Base-by-base conservation (phyloP, 2,888 invertebrate species). In the Xanthia icteritia region DNA sequence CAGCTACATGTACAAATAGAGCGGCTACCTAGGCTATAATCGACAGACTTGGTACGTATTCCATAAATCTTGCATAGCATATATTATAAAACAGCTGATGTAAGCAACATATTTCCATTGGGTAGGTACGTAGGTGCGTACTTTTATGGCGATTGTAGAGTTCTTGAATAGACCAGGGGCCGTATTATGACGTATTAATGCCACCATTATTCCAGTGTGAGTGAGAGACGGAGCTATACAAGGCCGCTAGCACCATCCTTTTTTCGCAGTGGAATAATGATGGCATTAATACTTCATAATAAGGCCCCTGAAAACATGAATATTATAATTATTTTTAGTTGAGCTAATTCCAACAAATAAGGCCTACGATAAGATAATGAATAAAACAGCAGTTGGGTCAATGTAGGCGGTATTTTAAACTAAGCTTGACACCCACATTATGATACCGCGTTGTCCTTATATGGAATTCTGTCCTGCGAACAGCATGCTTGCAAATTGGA, bases 401-500 rank as follows among this genome's bases (percentile, higher is more conserved):
- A 76, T 66, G 88, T 88, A 76, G 86, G 89, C 81, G 85, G 78
- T 74, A 78, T 79, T 42, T 79, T 60, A 75, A 77, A 82, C 36
- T 76, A 65, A 82, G 79, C 70, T 64, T 76, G 73, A 89, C 88
- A 81, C 89, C 88, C 85, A 86, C 89, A 73, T 76, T 68, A 84
- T 73, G 85, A 83, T 88, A 84, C 81, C 61, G 72, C 64, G 39
- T 65, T 84, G 69, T 80, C 89, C 84, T 65, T 85, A 71, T 51
- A 87, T 79, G 86, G 90, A 65, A 65, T 79, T 86, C 78, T 82
- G 67, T 79, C 66, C 76, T 79, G 74, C 76, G 80, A 82, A 76
- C 82, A 73, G 72, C 76, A 65, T 75, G 74, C 69, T 84, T 85
- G 70, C 78, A 85, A 85, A 81, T 83, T 77, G 73, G 81, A 84